Base-by-base conservation (phyloP, 2,797 vertebrate species). In the Diceros bicornis region DNA sequence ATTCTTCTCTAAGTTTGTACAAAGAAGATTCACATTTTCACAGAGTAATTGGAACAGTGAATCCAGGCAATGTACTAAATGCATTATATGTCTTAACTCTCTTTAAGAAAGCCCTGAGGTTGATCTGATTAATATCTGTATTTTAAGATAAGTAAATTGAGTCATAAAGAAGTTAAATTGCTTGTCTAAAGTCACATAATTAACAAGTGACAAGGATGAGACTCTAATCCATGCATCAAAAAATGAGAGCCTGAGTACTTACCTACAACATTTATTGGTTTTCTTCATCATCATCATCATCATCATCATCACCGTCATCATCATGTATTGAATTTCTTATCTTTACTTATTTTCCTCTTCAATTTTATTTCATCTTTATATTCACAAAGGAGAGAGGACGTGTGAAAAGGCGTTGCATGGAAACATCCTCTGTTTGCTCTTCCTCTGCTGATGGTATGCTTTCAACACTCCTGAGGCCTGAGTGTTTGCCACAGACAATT, bases 401-500 rank as follows among this genome's bases (percentile, higher is more conserved):
- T 86, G 5, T 59, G 62, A 23, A 97, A 90, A 98, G 59, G 20
- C 27, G 97, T 61, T 86, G 52, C 41, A 21, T 72, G 32, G 90
- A 71, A 97, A 89, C 6, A 94, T 25, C 25, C 79, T 97, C 79
- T 97, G 77, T 88, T 93, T 77, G 34, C 25, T 96, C 41, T 91
- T 41, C 34, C 88, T 98, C 37, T 79, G 68, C 57, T 96, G 89
- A 96, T 97, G 91, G 79, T 41, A 57, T 91, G 55, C 77, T 74
- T 97, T 83, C 78, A 96, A 75, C 66, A 89, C 69, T 97, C 77
- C n/a, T 97, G 94, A 84, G 97, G 88, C 75, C 71, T 92, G 95
- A 93, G 94, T 97, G 52, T 97, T 97, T 97, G 94, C 98, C 95
- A 97, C 97, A 98, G 97, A 91, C 95, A 98, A 98, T 98, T 98